Percentiles rank a stretch among this genome's conserved stretches.
Evolutionary conservation across 2,113 vertebrate genomes (phyloP).

Genomic region (Leucopsar rothschildi): DNA sequence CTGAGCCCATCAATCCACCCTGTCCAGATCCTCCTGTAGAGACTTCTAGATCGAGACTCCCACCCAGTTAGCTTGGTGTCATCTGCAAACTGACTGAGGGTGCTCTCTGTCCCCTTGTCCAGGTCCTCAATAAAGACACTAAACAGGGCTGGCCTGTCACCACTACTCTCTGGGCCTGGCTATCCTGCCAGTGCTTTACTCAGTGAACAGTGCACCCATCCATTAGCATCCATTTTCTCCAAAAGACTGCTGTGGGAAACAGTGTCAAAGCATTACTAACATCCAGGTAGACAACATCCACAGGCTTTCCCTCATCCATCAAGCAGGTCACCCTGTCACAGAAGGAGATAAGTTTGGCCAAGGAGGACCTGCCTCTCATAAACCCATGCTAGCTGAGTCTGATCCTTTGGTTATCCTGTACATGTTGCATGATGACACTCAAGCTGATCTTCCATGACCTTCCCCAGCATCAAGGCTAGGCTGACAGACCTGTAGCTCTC

Average conservation of each 20-base stretch:
- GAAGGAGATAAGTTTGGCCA: not conserved
- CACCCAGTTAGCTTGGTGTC: accelerated
- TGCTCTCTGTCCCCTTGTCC: not conserved
- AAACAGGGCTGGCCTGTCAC: not conserved
- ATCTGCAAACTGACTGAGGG: not conserved
- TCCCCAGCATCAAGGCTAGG: not conserved
- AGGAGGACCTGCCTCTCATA: not conserved
- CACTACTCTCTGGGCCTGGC: not conserved
- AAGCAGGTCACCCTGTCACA: not conserved
- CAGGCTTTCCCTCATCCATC: not conserved
- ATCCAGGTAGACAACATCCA: not conserved
- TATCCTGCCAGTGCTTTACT: not conserved
- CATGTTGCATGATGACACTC: not conserved
- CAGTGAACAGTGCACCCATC: not conserved
- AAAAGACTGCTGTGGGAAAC: not conserved
- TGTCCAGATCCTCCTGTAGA: not conserved
- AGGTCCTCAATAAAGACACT: not conserved
- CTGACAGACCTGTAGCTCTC: not conserved
- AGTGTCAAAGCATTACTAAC: not conserved
- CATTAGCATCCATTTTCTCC: not conserved
- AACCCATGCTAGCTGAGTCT: not conserved
- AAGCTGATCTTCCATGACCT: not conserved
- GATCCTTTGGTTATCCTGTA: not conserved
- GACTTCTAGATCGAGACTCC: accelerated
- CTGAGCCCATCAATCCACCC: not conserved